Percentiles rank a stretch among this genome's conserved stretches.
phyloP scores from a whole-genome alignment of 2,888 invertebrate species.

The Dascillus cervinus region DNA sequence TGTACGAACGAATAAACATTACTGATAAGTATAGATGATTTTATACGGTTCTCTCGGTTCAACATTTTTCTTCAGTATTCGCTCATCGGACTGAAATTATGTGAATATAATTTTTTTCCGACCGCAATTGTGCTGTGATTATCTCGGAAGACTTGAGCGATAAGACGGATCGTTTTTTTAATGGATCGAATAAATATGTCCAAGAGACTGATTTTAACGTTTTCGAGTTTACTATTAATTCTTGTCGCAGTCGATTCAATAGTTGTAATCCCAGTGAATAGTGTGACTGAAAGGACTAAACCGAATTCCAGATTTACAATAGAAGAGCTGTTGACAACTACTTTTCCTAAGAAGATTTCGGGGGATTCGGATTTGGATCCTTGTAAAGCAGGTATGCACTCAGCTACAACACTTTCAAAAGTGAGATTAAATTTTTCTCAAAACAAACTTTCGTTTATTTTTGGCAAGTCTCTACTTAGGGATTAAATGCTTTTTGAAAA shows the following conservation, averaged over 20 bases:
- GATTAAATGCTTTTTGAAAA: no score
- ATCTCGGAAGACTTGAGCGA: no score
- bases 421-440: neutral
- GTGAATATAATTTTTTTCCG: neutral
- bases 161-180: no score
- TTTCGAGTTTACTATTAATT: slow-evolving; percentile 7
- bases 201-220: slow-evolving; percentile 8
- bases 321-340: slow-evolving; percentile 57
- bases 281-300: slow-evolving; percentile 10
- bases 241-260: slow-evolving; percentile 8
- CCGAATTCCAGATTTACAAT: slow-evolving; percentile 44
- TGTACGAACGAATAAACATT: slow-evolving; percentile 15
- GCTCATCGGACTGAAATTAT: no score
- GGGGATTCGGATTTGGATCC: slow-evolving; percentile 75
- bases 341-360: slow-evolving; percentile 62
- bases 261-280: slow-evolving; percentile 6
- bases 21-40: slow-evolving; percentile 16
- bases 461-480: neutral
- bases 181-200: slow-evolving; percentile 4
- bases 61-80: no score
- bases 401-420: neutral
- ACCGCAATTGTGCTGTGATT: neutral
- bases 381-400: slow-evolving; percentile 74
- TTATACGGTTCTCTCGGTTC: no score
- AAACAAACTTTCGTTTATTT: neutral